Percentiles rank a stretch among this genome's conserved stretches.
phyloP scores from a whole-genome alignment of 2,888 invertebrate genomes.

The Neoaliturus tenellus region DNA sequence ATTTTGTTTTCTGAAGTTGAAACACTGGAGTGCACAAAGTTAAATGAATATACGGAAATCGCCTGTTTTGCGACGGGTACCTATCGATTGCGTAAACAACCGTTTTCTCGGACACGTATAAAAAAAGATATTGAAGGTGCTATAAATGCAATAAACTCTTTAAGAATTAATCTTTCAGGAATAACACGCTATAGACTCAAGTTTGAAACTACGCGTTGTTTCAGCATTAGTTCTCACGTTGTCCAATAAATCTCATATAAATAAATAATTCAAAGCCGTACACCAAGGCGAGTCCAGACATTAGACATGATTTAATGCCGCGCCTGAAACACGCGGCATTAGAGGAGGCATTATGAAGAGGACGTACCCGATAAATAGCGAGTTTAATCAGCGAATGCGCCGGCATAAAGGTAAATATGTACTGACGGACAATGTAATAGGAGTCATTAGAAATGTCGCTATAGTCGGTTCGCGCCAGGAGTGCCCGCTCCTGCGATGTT shows the following conservation, averaged over 20 bases:
- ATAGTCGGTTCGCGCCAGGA: background rate
- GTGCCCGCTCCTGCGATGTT: too few species aligned
- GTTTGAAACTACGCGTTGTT: background rate
- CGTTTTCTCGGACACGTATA: too few species aligned
- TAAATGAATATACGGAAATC: too few species aligned
- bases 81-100: too few species aligned
- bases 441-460: conserved; percentile 1
- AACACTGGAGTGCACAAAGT: too few species aligned
- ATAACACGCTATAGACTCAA: background rate
- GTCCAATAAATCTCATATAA: conserved; percentile 12
- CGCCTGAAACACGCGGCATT: background rate
- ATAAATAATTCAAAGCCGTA: conserved; percentile 39
- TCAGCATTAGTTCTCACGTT: background rate
- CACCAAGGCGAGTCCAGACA: background rate
- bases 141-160: too few species aligned
- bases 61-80: too few species aligned
- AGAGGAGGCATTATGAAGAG: conserved; percentile 4
- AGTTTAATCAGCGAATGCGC: conserved; percentile 2
- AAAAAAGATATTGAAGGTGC: too few species aligned
- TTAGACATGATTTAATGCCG: conserved; percentile 2
- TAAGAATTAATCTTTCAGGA: background rate
- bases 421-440: conserved; percentile 41
- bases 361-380: background rate
- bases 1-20: too few species aligned
- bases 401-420: conserved; percentile 8